These are phyloP conservation scores for Aurelia sp. DNA, from an alignment of 30 jellyfish, hydroid and myxozoan species.

Conservation along the genomic window DNA sequence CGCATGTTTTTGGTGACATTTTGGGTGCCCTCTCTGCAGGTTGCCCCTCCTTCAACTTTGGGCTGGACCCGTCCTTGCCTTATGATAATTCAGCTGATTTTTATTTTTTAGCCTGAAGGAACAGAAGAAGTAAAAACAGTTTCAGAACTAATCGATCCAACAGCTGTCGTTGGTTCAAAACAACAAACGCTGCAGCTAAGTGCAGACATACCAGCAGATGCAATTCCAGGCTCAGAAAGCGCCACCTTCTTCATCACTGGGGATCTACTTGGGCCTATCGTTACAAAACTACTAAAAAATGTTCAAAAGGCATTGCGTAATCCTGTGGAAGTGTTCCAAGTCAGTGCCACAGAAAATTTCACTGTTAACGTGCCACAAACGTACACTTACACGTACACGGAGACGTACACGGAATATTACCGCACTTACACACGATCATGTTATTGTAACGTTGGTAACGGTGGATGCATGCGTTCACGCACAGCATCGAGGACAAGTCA, in stretches of 20 bases:
- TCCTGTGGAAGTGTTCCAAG: slow-evolving; percentile 37
- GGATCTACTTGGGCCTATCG: slow-evolving; percentile 39
- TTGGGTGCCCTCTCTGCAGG: too few relatives aligned
- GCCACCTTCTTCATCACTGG: slow-evolving; percentile 38
- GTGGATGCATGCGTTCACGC: slow-evolving; percentile 40
- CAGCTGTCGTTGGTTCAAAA: slow-evolving; percentile 11
- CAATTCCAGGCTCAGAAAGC: slow-evolving; percentile 48
- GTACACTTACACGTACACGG: slow-evolving; percentile 40
- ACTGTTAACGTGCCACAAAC: slow-evolving; percentile 41
- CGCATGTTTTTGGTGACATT: too few relatives aligned
- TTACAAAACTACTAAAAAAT: slow-evolving; percentile 21
- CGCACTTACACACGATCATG: slow-evolving; percentile 17
- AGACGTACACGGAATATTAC: slow-evolving; percentile 18
- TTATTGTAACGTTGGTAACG: slow-evolving; percentile 13
- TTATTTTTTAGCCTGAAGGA: too few relatives aligned
- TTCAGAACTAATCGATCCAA: slow-evolving; percentile 16
- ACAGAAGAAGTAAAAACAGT: too few relatives aligned
- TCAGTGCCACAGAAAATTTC: slow-evolving; percentile 24
- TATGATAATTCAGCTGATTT: too few relatives aligned
- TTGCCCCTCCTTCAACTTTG: too few relatives aligned
- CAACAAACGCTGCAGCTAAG: background rate
- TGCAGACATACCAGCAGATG: slow-evolving; percentile 22
- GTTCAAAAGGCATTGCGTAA: slow-evolving; percentile 35
- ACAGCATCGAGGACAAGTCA: background rate
- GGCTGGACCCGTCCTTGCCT: too few relatives aligned